Conservation (phyloP, 2,888 invertebrate genomes). For the Melinopterus prodromus region DNA sequence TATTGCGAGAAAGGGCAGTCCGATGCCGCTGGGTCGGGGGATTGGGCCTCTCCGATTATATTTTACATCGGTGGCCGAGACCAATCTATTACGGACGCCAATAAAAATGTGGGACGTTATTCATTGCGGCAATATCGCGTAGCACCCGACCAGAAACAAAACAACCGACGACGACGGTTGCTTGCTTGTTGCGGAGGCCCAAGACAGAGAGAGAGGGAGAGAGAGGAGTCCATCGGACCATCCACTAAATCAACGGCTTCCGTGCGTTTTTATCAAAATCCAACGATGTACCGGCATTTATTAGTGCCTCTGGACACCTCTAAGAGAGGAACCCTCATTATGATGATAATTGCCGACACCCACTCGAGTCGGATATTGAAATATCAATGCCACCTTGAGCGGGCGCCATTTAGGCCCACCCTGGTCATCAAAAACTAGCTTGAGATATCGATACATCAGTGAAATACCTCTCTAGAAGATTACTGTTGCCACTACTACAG, state of each 20-base stretch:
- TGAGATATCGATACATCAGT: neutral
- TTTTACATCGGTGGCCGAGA: slow-evolving; percentile 4
- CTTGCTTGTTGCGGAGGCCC: neutral
- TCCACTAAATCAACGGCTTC: neutral
- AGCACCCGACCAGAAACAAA: slow-evolving; percentile 4
- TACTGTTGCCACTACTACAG: no score
- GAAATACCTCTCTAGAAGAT: no score
- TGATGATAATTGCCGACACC: neutral
- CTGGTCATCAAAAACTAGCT: neutral
- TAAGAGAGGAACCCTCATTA: neutral
- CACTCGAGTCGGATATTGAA: neutral
- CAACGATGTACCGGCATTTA: neutral
- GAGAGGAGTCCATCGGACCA: neutral
- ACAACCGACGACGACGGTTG: neutral
- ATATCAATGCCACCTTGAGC: neutral
- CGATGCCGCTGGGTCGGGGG: neutral
- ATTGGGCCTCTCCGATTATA: neutral
- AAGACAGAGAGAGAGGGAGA: neutral
- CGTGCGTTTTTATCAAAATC: neutral
- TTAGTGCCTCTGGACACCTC: neutral
- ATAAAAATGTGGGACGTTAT: slow-evolving; percentile 43
- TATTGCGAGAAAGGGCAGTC: neutral
- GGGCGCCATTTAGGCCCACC: neutral
- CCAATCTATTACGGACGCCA: slow-evolving; percentile 42
- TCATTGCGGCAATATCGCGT: slow-evolving; percentile 35